Evolutionary conservation across 2,888 invertebrate species (phyloP), one percentile per base, ranked within the genome.

Genomic region (Xestia ashworthii): DNA sequence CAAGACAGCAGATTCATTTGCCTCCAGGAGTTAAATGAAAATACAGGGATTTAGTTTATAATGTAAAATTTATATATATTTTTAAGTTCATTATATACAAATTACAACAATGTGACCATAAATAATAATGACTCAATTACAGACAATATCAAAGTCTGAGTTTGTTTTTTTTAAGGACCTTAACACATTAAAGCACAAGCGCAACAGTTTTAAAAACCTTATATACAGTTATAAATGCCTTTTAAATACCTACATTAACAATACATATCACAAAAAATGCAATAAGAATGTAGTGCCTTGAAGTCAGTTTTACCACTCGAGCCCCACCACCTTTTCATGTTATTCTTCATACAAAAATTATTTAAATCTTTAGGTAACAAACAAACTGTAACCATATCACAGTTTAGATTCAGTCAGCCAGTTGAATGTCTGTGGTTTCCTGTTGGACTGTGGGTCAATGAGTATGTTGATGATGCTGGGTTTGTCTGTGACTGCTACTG

Each of bases 321-420:
- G 58, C 53, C 75, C 83, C 84, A 62, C 75, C 84, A 84, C 84
- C 84, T 16, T 64, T 58, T 32, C 44, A 65, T 73, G 25, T 70
- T 16, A 60, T 64, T 82, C 46, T 78, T 74, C 11, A 14, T 76
- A 48, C 46, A 76, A 69, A 74, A 76, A 68, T 22, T 46, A 14
- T 53, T 62, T 44, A 53, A 74, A 73, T 60, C 19, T 22, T n/a
- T 74, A n/a, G 8, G 14, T 69, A 44, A 9, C 5, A 38, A 76
- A 16, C 19, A 12, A 41, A 62, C 12, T 58, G n/a, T 64, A 73
- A 74, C 9, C 58, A 68, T 75, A 90, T 97, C 97, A 99, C 89
- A 99, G 96, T 94, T 99, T 99, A 11, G 99, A 99, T 95, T 99
- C 98, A 0, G 99, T 99, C 9, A 99, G 97, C 99, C 99, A 99